Evolutionary conservation across 2,888 invertebrate genomes (phyloP).

Genomic region (Polyploca ridens): DNA sequence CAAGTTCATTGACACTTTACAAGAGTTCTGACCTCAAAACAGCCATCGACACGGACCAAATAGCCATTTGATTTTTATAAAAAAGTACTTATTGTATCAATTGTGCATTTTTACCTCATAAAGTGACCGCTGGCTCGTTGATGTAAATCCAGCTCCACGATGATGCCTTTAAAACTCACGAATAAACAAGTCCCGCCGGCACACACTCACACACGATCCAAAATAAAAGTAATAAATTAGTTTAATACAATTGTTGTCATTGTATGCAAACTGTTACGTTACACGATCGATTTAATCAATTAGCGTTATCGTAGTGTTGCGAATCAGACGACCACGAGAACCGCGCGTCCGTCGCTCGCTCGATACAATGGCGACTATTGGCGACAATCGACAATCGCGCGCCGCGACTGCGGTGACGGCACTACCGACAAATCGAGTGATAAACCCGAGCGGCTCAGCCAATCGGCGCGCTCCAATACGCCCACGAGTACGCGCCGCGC

Average conservation of each 20-base stretch:
- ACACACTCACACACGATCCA: conserved; percentile 47
- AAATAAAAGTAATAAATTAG: conserved; percentile 14
- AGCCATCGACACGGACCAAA: conserved; percentile 16
- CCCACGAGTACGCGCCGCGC: conserved; percentile 74
- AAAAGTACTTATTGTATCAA: conserved; percentile 16
- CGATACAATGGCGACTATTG: conserved; percentile 83
- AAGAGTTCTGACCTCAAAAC: conserved; percentile 25
- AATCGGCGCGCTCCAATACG: conserved; percentile 71
- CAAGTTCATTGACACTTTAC: conserved; percentile 55
- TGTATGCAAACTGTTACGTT: conserved; percentile 53
- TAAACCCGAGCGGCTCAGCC: conserved; percentile 70
- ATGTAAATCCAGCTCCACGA: conserved; percentile 91
- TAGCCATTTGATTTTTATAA: conserved; percentile 12
- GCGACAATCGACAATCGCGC: conserved; percentile 83
- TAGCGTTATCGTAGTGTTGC: conserved; percentile 64
- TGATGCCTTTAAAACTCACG: conserved; percentile 77
- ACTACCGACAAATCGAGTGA: conserved; percentile 81
- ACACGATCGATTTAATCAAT: conserved; percentile 65
- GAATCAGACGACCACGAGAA: conserved; percentile 65
- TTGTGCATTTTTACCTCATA: conserved; percentile 82
- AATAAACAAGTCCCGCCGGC: conserved; percentile 54
- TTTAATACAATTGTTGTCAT: conserved; percentile 45
- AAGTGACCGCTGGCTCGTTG: conserved; percentile 91
- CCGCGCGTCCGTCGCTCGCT: conserved; percentile 70
- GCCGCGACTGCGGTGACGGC: conserved; percentile 77